Evolutionary conservation across 2,888 invertebrate genomes (phyloP).

Genomic region (Chironomus riparius): DNA sequence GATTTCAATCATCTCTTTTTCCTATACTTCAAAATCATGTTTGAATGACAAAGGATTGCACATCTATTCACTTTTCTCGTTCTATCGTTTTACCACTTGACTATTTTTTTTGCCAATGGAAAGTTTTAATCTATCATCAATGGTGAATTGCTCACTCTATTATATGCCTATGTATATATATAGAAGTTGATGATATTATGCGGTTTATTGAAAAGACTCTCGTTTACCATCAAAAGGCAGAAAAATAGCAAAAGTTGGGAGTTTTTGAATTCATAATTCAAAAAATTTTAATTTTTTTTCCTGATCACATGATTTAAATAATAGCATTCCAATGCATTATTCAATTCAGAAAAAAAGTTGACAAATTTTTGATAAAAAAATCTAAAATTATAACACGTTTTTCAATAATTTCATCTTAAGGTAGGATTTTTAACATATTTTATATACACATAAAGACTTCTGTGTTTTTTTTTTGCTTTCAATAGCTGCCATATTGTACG

Average conservation of each 20-base stretch:
- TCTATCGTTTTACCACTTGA: neutral
- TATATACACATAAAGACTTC: too few relatives aligned
- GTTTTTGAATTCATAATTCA: neutral
- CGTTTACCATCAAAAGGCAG: neutral
- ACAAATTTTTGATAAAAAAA: too few relatives aligned
- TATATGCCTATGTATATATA: neutral
- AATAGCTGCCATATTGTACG: too few relatives aligned
- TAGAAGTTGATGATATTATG: neutral
- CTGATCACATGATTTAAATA: too few relatives aligned
- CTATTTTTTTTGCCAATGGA: neutral
- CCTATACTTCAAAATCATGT: neutral
- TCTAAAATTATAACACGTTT: too few relatives aligned
- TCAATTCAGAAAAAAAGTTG: too few relatives aligned
- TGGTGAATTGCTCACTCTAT: neutral
- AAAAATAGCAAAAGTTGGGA: neutral
- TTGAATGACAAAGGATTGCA: slow-evolving; percentile 11
- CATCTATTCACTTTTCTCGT: neutral
- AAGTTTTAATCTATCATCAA: neutral
- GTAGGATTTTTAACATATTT: too few relatives aligned
- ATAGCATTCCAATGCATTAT: too few relatives aligned
- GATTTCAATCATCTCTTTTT: neutral
- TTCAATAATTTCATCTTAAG: too few relatives aligned
- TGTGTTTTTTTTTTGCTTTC: too few relatives aligned
- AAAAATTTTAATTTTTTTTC: too few relatives aligned
- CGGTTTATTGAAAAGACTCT: neutral